Evolutionary conservation across 2,888 invertebrate genomes (phyloP).

Genomic region (Leptopterna dolabrata): DNA sequence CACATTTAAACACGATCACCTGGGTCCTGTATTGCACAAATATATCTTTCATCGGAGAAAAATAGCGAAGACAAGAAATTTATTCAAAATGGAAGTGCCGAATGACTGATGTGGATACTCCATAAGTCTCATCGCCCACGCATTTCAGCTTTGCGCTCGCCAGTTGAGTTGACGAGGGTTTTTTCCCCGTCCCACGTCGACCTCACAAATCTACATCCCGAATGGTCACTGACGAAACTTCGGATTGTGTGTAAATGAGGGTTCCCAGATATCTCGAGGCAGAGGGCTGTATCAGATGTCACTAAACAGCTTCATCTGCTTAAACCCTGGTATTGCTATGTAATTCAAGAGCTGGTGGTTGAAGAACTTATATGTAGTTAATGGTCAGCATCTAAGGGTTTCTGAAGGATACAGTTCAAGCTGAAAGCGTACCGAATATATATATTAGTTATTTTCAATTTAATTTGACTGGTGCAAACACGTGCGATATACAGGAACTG

Average conservation of each 20-base stretch:
- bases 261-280: background rate
- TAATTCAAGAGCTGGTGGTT: too few species aligned
- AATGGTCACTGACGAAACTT: background rate
- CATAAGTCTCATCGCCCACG: background rate
- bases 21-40: too few species aligned
- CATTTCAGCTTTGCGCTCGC: background rate
- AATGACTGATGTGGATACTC: background rate
- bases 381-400: too few species aligned
- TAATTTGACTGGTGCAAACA: too few species aligned
- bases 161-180: background rate
- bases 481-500: too few species aligned
- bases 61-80: background rate
- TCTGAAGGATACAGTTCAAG: too few species aligned
- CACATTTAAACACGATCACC: too few species aligned
- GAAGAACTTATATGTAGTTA: too few species aligned
- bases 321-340: too few species aligned
- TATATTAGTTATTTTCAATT: too few species aligned
- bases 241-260: conserved; percentile 6
- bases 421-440: too few species aligned
- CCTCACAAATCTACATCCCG: background rate
- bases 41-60: too few species aligned
- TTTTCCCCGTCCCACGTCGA: background rate
- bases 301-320: background rate
- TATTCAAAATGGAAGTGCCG: background rate
- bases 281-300: background rate